Percentiles rank a stretch among this genome's conserved stretches.
Conservation (phyloP, 2,113 vertebrate species). For the Myxocyprinus asiaticus region DNA sequence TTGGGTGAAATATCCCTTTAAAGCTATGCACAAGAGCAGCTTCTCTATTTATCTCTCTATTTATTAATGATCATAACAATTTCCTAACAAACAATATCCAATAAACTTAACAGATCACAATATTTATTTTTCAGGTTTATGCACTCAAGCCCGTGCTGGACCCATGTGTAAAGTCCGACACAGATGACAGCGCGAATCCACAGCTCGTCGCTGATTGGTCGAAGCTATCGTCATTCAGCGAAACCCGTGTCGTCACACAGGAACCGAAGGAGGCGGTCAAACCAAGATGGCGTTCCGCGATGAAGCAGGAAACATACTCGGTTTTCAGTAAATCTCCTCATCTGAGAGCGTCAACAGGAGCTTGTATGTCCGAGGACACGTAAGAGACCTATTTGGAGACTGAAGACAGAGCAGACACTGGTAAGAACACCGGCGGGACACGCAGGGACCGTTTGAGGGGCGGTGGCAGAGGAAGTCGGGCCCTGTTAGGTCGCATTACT, state of each 20-base stretch:
- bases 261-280: constrained; percentile 66
- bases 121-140: neutral
- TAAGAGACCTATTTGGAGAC: constrained; percentile 60
- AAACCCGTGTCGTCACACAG: constrained; percentile 67
- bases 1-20: too few species aligned
- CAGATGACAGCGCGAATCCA: neutral
- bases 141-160: constrained; percentile 30
- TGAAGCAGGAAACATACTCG: constrained; percentile 75
- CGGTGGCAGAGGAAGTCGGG: constrained; percentile 66
- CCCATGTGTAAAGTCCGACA: constrained; percentile 14
- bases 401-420: constrained; percentile 63
- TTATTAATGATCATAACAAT: too few species aligned
- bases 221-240: constrained; percentile 49
- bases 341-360: constrained; percentile 5
- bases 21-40: too few species aligned
- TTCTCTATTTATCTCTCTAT: too few species aligned
- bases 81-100: neutral
- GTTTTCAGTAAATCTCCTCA: constrained; percentile 68
- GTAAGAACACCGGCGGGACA: constrained; percentile 54
- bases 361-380: constrained; percentile 32
- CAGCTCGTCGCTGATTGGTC: constrained; percentile 34
- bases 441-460: constrained; percentile 60
- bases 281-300: constrained; percentile 80
- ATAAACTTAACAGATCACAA: neutral
- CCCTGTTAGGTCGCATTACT: constrained; percentile 51